Evolutionary conservation across 2,797 vertebrate genomes (phyloP).

Genomic region (Poeciliopsis presidionis): DNA sequence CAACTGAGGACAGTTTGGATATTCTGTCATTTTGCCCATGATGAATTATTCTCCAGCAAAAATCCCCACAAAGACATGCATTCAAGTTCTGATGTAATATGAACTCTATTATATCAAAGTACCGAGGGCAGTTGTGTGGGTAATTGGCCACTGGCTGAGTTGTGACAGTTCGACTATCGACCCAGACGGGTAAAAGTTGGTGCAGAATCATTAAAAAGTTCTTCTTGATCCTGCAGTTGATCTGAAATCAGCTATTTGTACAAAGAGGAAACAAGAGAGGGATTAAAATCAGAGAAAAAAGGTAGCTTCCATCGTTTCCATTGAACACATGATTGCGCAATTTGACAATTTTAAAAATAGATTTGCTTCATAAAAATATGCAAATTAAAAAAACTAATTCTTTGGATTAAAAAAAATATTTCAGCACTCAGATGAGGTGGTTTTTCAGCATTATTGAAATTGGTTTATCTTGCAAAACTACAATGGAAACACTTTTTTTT

Average conservation of each 20-base stretch:
- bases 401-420: too few species aligned
- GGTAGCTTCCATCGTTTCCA: too few species aligned
- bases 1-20: neutral
- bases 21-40: neutral
- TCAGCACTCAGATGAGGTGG: too few species aligned
- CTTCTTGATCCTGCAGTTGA: neutral
- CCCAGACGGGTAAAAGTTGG: neutral
- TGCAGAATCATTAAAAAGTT: constrained; percentile 3
- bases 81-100: neutral
- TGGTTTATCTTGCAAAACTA: too few species aligned
- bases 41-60: neutral
- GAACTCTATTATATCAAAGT: neutral
- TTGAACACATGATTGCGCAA: too few species aligned
- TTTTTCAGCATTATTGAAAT: too few species aligned
- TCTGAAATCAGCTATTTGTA: neutral
- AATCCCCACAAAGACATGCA: neutral
- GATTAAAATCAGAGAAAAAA: neutral
- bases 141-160: constrained; percentile 19
- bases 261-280: neutral
- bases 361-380: too few species aligned
- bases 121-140: neutral
- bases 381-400: too few species aligned
- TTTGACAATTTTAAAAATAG: too few species aligned
- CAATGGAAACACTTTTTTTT: too few species aligned
- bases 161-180: constrained; percentile 9